Evolutionary conservation across 2,797 vertebrate species (phyloP), one percentile per base, ranked within the genome.

Genomic region (Graptemys geographica): DNA sequence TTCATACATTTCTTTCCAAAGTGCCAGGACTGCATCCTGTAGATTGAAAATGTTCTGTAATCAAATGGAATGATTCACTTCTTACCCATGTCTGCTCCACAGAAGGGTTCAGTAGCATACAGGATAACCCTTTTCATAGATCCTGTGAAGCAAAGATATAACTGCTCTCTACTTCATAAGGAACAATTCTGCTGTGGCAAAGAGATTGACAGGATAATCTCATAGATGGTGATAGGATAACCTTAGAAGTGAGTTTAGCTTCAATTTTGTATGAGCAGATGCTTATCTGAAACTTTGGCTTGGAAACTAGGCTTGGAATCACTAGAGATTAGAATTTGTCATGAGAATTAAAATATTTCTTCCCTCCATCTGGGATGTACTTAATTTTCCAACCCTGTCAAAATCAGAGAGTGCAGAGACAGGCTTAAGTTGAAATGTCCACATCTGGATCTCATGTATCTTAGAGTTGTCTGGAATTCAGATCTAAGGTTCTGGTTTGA

Each of bases 331-430:
- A 92, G 84, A 94, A 82, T 90, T 86, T 92, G 90, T 95, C 86
- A 82, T 41, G 92, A 95, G 90, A 97, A 95, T 93, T 59, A 90
- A 87, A 82, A 6, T 95, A 93, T 94, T 91, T 95, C 87, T 83
- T 90, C 90, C 83, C 92, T 90, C 95, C 95, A 97, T 97, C 95
- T 97, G 93, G 90, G 91, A 92, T 95, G 96, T 96, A 94, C 96
- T 91, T 91, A 84, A 90, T 89, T 79, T 79, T 92, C 74, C 96
- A 96, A 95, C 95, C 93, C 96, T 92, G 93, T 95, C 94, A 59
- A 51, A 96, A 44, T 18, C 81, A 93, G 57, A 80, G 91, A 95
- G 57, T 72, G 10, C 69, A 72, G 69, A 41, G 69, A 78, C 78
- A 93, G 52, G 79, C 79, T 92, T 23, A 62, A 95, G 81, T 90